Evolutionary conservation across 1,140 invertebrate species (phyloP).

Genomic region (Diachasmimorpha longicaudata): DNA sequence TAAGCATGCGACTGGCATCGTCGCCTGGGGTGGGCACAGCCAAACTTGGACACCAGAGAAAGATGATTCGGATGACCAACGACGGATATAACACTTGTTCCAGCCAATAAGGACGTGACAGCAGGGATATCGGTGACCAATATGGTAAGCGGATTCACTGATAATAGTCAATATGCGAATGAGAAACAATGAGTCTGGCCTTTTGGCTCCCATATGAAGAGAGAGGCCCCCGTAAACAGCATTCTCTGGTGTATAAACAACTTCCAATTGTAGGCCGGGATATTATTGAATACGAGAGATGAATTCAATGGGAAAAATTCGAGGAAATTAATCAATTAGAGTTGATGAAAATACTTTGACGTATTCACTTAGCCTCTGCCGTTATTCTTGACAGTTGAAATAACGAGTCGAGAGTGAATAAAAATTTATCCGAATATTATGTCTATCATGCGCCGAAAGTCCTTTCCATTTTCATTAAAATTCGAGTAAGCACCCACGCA

Average conservation of each 20-base stretch:
- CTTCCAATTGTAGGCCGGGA: not conserved
- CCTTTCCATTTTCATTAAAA: slow-evolving; percentile 23
- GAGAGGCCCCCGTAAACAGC: slow-evolving; percentile 14
- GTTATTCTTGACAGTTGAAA: not conserved
- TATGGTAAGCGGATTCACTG: slow-evolving; percentile 34
- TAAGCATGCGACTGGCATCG: slow-evolving; percentile 39
- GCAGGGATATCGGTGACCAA: slow-evolving; percentile 7
- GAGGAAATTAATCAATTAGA: not conserved
- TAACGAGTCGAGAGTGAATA: not conserved
- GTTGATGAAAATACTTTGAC: too few relatives aligned
- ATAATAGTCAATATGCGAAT: slow-evolving; percentile 36
- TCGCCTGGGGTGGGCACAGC: slow-evolving; percentile 20
- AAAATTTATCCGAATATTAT: not conserved
- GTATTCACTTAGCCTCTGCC: not conserved
- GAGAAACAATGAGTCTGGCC: slow-evolving; percentile 33
- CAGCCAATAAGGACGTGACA: slow-evolving; percentile 28
- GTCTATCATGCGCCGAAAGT: slow-evolving; percentile 1
- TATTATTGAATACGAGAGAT: not conserved
- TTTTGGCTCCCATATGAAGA: slow-evolving; percentile 19
- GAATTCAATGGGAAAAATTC: slow-evolving; percentile 1
- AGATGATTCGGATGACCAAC: slow-evolving; percentile 25
- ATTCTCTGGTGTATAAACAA: not conserved
- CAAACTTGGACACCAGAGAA: slow-evolving; percentile 31
- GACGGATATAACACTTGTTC: slow-evolving; percentile 18
- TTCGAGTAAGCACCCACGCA: slow-evolving; percentile 11